A percentile compares a stretch with the other conserved stretches of the same genome.
phyloP scores from a whole-genome alignment of 2,113 vertebrate species.

The Saguinus imperator region DNA sequence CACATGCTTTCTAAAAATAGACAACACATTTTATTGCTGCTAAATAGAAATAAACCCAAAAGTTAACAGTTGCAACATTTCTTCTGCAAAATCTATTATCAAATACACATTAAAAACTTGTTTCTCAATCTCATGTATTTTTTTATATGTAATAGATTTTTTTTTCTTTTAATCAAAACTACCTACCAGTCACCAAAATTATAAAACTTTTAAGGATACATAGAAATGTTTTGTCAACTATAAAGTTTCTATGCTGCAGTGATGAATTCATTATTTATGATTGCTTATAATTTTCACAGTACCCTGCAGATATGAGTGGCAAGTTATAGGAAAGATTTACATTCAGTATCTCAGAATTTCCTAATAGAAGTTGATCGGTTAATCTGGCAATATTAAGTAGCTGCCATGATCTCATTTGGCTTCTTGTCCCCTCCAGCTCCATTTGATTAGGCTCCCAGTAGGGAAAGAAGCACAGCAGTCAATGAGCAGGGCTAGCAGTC shows the following conservation, averaged over 20 bases:
- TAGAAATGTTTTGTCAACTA: neutral
- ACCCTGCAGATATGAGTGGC: neutral
- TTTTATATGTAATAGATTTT: conserved; percentile 17
- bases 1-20: neutral
- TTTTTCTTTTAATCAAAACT: conserved; percentile 23
- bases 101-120: neutral
- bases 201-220: neutral
- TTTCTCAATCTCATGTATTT: conserved; percentile 16
- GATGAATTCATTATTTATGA: neutral
- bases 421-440: neutral
- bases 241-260: neutral
- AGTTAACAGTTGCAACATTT: neutral
- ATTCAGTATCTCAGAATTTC: neutral
- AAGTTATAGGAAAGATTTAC: neutral
- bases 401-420: neutral
- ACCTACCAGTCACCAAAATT: neutral
- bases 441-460: neutral
- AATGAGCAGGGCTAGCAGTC: neutral
- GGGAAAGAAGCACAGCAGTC: neutral
- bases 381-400: neutral
- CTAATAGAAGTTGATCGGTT: neutral
- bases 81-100: neutral
- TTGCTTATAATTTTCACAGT: neutral
- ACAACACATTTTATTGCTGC: neutral
- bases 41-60: neutral